Conservation (phyloP, 2,888 invertebrate genomes). For the Ochropacha duplaris region DNA sequence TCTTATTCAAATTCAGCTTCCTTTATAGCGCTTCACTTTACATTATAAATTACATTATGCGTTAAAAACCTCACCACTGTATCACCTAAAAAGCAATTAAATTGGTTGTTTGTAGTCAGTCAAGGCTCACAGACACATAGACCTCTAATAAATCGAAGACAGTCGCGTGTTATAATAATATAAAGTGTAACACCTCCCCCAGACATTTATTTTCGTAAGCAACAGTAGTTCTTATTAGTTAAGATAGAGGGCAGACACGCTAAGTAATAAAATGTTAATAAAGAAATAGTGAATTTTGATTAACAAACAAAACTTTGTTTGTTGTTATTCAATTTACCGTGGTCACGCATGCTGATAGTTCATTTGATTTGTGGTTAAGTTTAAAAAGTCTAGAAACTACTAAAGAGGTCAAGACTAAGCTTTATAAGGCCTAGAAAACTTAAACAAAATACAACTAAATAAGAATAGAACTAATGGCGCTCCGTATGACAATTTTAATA, state of each 20-base stretch:
- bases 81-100: no score
- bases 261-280: slow-evolving; percentile 63
- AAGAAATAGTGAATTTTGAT: slow-evolving; percentile 58
- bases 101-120: slow-evolving; percentile 5
- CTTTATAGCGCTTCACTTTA: no score
- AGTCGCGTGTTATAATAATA: slow-evolving; percentile 70
- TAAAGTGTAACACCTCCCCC: slow-evolving; percentile 69
- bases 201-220: slow-evolving; percentile 74
- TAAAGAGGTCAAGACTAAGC: no score
- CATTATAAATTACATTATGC: no score
- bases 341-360: slow-evolving; percentile 4
- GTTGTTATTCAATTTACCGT: slow-evolving; percentile 17
- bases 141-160: slow-evolving; percentile 42
- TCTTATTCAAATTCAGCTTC: no score
- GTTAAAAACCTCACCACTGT: not conserved
- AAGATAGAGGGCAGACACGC: slow-evolving; percentile 69
- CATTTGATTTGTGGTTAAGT: not conserved
- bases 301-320: slow-evolving; percentile 42
- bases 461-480: no score
- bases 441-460: no score
- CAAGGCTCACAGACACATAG: slow-evolving; percentile 10
- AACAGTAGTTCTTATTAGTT: slow-evolving; percentile 61
- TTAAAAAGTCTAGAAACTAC: no score
- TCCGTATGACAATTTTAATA: not conserved
- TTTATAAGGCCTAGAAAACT: no score